Conservation (phyloP, 2,888 invertebrate genomes). For the Drosophila engyochracea region DNA sequence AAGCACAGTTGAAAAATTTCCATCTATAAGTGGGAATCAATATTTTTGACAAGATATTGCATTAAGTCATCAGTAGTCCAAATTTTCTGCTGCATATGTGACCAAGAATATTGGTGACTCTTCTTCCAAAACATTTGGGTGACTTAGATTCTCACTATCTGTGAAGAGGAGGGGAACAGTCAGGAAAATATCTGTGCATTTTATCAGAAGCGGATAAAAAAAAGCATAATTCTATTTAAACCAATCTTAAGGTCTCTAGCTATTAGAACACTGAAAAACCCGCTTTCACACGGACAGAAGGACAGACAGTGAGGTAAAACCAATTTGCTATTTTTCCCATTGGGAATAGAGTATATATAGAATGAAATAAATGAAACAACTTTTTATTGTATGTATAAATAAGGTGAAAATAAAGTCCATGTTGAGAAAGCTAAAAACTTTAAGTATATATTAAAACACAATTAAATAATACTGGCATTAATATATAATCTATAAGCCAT, state of each 20-base stretch:
- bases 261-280: not conserved
- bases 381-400: constrained; percentile 44
- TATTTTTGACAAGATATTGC: not conserved
- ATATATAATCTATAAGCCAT: constrained; percentile 39
- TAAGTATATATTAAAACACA: constrained; percentile 28
- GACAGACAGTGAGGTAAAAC: not conserved
- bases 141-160: not conserved
- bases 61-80: not conserved
- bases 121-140: not conserved
- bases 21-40: not conserved
- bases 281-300: not conserved
- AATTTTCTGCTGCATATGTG: not conserved
- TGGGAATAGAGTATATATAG: constrained; percentile 10
- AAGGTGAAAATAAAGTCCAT: constrained; percentile 69
- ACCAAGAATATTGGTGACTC: not conserved
- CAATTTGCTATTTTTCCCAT: constrained; percentile 1
- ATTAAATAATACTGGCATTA: constrained; percentile 34
- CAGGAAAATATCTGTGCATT: not conserved
- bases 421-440: constrained; percentile 56
- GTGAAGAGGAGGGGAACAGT: not conserved
- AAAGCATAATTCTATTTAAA: not conserved
- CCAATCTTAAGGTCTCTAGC: not conserved
- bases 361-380: constrained; percentile 6
- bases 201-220: not conserved
- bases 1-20: not conserved